These are phyloP conservation scores for Heteromyza rotundicornis DNA, from an alignment of 2,888 invertebrate genomes.

Conservation along the genomic window DNA sequence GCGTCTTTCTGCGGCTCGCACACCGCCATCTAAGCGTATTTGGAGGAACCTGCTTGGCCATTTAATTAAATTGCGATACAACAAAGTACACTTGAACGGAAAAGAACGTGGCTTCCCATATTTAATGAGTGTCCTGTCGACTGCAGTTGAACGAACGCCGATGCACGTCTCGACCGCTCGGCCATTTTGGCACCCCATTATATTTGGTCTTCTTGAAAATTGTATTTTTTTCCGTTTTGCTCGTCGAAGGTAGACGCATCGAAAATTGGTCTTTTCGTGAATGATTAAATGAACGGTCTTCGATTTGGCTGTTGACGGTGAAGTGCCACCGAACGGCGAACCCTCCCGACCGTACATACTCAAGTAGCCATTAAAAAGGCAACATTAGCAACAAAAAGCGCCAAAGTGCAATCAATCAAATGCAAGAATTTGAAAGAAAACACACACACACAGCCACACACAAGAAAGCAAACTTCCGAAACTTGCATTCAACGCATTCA, in stretches of 20 bases:
- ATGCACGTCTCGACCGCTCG: conserved; percentile 25
- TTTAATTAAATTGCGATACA: neutral
- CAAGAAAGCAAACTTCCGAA: conserved; percentile 37
- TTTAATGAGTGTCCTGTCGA: conserved; percentile 55
- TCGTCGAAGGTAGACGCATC: conserved; percentile 18
- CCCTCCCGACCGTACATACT: neutral
- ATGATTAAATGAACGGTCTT: neutral
- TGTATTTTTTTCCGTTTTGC: neutral
- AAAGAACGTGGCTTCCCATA: conserved; percentile 36
- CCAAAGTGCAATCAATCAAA: conserved; percentile 48
- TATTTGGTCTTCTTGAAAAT: neutral
- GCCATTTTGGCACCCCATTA: neutral
- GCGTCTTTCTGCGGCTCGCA: conserved; percentile 20
- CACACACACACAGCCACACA: conserved; percentile 16
- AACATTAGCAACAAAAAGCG: conserved; percentile 18
- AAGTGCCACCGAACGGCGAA: neutral
- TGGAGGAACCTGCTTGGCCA: neutral
- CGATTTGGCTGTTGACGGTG: conserved; percentile 31
- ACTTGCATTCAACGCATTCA: conserved; percentile 46
- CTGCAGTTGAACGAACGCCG: conserved; percentile 52
- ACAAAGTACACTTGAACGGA: neutral
- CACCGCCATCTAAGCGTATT: neutral
- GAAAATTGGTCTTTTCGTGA: neutral
- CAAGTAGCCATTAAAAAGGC: neutral
- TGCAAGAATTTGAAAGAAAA: conserved; percentile 26